Evolutionary conservation across 2,113 vertebrate genomes (phyloP).

Genomic region (Isichthys henryi): DNA sequence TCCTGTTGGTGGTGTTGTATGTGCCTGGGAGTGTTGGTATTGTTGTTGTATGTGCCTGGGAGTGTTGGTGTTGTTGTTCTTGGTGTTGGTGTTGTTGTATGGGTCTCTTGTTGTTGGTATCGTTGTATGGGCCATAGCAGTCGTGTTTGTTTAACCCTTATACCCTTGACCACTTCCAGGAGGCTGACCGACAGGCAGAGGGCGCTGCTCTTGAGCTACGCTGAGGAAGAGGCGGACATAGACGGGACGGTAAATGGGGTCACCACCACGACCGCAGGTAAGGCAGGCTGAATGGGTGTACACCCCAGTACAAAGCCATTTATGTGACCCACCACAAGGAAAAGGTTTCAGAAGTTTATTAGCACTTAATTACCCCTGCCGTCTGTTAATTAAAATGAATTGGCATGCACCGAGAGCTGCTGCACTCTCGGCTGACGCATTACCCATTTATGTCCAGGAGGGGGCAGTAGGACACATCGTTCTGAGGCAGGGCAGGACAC

Average conservation of each 20-base stretch:
- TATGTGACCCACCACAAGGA: background rate
- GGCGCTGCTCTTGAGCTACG: conserved; percentile 77
- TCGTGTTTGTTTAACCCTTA: background rate
- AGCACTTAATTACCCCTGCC: background rate
- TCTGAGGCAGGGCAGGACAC: conserved; percentile 60
- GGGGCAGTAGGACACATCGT: conserved; percentile 67
- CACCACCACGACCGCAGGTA: conserved; percentile 76
- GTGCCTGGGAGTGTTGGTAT: background rate
- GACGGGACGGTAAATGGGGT: conserved; percentile 89
- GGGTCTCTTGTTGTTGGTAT: background rate
- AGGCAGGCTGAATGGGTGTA: conserved; percentile 7
- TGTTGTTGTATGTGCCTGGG: too few relatives aligned
- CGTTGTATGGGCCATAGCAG: background rate
- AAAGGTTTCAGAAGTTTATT: background rate
- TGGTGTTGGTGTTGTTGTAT: too few relatives aligned
- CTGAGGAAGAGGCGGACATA: conserved; percentile 80
- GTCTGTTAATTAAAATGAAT: background rate
- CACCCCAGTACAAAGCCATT: background rate
- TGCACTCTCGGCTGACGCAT: conserved; percentile 24
- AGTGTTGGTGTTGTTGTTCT: too few relatives aligned
- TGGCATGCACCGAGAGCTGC: background rate
- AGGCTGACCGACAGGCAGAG: conserved; percentile 78
- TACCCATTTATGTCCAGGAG: conserved; percentile 75
- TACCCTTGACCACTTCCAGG: conserved; percentile 49
- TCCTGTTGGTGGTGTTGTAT: too few relatives aligned